Evolutionary conservation across 2,797 vertebrate genomes (phyloP), one percentile per base, ranked within the genome.

Genomic region (Pelodytes ibericus): DNA sequence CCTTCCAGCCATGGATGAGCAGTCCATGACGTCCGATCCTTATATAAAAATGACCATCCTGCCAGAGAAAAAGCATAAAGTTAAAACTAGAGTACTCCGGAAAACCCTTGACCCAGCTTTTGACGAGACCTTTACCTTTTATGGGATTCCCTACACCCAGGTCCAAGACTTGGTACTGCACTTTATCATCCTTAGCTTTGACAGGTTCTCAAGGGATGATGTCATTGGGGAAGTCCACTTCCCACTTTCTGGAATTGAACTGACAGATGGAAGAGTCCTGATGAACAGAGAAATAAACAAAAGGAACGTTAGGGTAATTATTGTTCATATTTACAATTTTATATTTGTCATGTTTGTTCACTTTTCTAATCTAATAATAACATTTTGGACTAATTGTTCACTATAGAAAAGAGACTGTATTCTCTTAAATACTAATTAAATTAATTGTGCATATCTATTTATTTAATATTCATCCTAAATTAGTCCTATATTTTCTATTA

Each of bases 31-130:
- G 80, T 99, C 97, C 71, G 98, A 99, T 89, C 98, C 98, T 0
- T 99, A 99, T 86, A 96, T 99, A 86, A 99, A 99, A 90, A 92
- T 99, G 91, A 98, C 95, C 44, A 92, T 99, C 81, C 89, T 99
- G 20, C 98, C 97, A 0, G 98, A 99, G 88, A 99, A 98, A 86
- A 99, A 99, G 82, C 96, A 99, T 82, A 93, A 96, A 47, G 97
- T 99, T 83, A 99, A 99, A 93, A 99, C 98, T 66, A 92, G 97
- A 80, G 98, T 99, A 61, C 88, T 99, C 78, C 92, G 97, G 80
- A 99, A 99, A 89, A 99, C 97, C 51, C 92, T 99, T 80, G 96
- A 99, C 80, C 98, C 98, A 0, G 94, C 93, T 81, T 99, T 99
- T 0, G 95, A 99, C 9, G 98, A 99, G 84, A 99, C 97, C 53